Evolutionary conservation across 2,797 vertebrate species (phyloP), one percentile per base, ranked within the genome.

Genomic region (Dicrostonyx torquatus): DNA sequence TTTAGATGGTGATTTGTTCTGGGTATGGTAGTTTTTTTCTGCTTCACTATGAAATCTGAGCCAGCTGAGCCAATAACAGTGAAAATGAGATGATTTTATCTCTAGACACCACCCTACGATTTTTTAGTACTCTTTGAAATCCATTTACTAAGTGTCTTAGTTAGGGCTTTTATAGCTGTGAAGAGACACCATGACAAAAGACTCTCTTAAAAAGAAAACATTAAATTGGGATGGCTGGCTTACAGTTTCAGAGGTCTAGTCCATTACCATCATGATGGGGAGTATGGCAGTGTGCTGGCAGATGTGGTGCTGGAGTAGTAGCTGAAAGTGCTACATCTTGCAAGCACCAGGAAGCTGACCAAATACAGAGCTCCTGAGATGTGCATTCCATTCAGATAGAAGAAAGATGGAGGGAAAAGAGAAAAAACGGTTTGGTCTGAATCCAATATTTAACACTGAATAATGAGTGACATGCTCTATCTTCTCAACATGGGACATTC

Each of bases 371-470:
- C 17, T 75, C 14, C 2, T 48, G 1, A 24, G 6, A 18, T 55
- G 10, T 15, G 43, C 55, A 24, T 64, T 85, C 37, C 31, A 0
- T 90, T 95, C 31, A 50, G 18, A 40, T 17, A 87, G 31, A 31
- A 83, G 15, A n/a, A 95, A 88, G 29, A 62, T n/a, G 43, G 40
- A 90, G 55, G 34, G 24, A 85, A 93, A 75, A 10, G 43, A 55
- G 17, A 87, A 11, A 82, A 75, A 78, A 6, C n/a, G 87, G 14
- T 34, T 73, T 22, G 26, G 31, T 88, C 3, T 45, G 18, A 26
- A 68, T 31, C 76, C 76, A 90, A 91, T 76, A 87, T 20, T 66
- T 89, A 95, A 18, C 24, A 50, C 64, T 87, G 70, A 93, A 85
- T 89, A 85, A 55, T 86, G 70, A 90, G 22, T 76, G 45, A 5